Conservation (phyloP, 1,140 invertebrate genomes). For the roundworm (Caenorhabditis elegans) region WBcel235 BX284604.4:13570001-13570500, state of each 20-base stretch:
- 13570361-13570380: too few relatives aligned
- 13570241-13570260: slow-evolving; percentile 57
- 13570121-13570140: slow-evolving; percentile 65
- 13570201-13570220: slow-evolving; percentile 46
- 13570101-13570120: slow-evolving; percentile 60
- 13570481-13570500: slow-evolving; percentile 60
- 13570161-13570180: slow-evolving; percentile 65
- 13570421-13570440: slow-evolving; percentile 36
- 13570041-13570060: slow-evolving; percentile 63
- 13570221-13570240: slow-evolving; percentile 60
- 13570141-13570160: slow-evolving; percentile 54
- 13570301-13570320: slow-evolving; percentile 53
- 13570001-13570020: slow-evolving; percentile 58
- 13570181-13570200: slow-evolving; percentile 60
- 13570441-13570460: slow-evolving; percentile 60
- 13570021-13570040: slow-evolving; percentile 65
- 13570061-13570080: slow-evolving; percentile 39
- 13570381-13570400: background rate
- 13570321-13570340: background rate
- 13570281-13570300: slow-evolving; percentile 54
- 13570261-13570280: slow-evolving; percentile 58
- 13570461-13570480: slow-evolving; percentile 56
- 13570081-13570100: slow-evolving; percentile 51
- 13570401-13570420: background rate
- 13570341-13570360: too few relatives aligned